Evolutionary conservation across 2,888 invertebrate genomes (phyloP).

Genomic region (Rhyacophila evoluta): DNA sequence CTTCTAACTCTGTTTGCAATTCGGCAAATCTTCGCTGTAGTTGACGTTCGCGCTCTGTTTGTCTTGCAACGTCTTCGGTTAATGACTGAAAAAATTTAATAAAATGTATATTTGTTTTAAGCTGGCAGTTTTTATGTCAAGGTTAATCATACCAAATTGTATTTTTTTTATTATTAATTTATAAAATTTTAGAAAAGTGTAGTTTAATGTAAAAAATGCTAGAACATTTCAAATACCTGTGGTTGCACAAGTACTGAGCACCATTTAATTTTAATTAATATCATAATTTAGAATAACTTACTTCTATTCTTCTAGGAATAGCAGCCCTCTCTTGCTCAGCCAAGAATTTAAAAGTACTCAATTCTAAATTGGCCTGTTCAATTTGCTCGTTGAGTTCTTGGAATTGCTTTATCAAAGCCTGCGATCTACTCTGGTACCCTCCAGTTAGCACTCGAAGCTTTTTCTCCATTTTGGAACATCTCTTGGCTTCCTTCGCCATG

Average conservation of each 20-base stretch:
- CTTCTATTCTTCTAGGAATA: conserved; percentile 90
- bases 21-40: conserved; percentile 87
- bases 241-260: too few relatives aligned
- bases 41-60: conserved; percentile 90
- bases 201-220: too few relatives aligned
- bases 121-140: not conserved
- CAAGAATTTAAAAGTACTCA: conserved; percentile 91
- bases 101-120: not conserved
- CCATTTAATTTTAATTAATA: conserved; percentile 29
- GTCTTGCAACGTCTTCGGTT: conserved; percentile 92
- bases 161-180: too few relatives aligned
- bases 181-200: too few relatives aligned
- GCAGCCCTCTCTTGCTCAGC: conserved; percentile 91
- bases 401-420: conserved; percentile 88
- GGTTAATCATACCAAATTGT: too few relatives aligned
- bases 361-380: conserved; percentile 89
- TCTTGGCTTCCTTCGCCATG: conserved; percentile 97
- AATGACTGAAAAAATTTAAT: conserved; percentile 72
- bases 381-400: conserved; percentile 90
- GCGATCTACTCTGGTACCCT: conserved; percentile 73
- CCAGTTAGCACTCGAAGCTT: conserved; percentile 95
- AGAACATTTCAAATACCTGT: too few relatives aligned
- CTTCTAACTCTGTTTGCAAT: conserved; percentile 75
- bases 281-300: conserved; percentile 59
- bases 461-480: conserved; percentile 97